Base-by-base conservation (phyloP, 2,888 invertebrate species). In the Epiblema foenella region DNA sequence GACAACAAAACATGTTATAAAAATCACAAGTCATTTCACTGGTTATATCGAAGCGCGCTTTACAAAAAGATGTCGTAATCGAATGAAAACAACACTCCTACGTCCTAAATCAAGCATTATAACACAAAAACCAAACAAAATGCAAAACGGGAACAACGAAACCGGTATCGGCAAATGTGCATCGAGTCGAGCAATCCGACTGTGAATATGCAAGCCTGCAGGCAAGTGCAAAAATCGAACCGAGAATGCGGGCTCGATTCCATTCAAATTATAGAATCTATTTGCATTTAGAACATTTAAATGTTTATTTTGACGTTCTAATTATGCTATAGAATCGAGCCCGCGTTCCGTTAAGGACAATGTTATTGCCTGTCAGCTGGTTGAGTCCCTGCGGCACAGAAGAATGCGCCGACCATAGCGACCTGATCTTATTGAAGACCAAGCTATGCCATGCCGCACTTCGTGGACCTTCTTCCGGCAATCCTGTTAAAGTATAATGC, bases 391-490 rank as follows among this genome's bases (percentile, higher is more conserved):
- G 96, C 74, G 96, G 94, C 76, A 96, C 95, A 75, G 95, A 95
- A 65, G 96, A 95, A 84, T 96, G 96, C 77, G 96, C 95, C 78
- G 95, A 96, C 98, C 98, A 98, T 75, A 98, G 94, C 58, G 97
- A 97, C 84, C 97, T 96, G 90, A 98, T 97, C 94, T 98, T 97
- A 85, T 97, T 97, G 88, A 97, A 95, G 83, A 97, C 96, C 85
- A 97, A 91, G 79, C 96, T 96, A 74, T 96, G 96, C 97, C 97
- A 97, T 79, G 93, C 93, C 18, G 93, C 93, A 77, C 84, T 91
- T 76, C 93, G 79, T 7, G 93, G 91, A 52, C 93, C 93, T 83
- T 93, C 93, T 73, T 93, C 93, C 76, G 93, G 93, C 70, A 93
- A 78, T 75, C 93, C 93, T 93, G 93, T 87, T 80, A 81, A 76